Evolutionary conservation across 2,797 vertebrate species (phyloP).

Genomic region (Linurgus olivaceus): DNA sequence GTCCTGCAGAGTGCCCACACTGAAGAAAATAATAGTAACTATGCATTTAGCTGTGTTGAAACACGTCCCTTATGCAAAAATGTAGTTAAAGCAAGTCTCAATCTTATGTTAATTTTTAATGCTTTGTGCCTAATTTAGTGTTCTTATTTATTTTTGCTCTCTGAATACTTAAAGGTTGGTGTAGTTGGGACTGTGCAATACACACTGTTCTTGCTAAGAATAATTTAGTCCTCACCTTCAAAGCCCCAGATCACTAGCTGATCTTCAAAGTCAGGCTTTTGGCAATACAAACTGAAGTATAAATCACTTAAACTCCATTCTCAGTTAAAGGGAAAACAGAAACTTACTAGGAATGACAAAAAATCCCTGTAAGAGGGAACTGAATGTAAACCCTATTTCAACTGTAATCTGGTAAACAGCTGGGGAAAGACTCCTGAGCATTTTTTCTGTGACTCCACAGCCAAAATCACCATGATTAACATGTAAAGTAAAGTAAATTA

Average conservation of each 20-base stretch:
- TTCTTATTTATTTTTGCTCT: constrained; percentile 27
- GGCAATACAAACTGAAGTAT: neutral
- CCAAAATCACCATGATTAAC: constrained; percentile 24
- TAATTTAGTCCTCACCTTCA: neutral
- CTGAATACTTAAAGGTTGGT: neutral
- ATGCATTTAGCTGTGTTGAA: neutral
- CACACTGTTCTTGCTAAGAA: neutral
- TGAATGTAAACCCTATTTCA: constrained; percentile 5
- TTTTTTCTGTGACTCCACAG: constrained; percentile 14
- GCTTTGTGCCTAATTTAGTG: neutral
- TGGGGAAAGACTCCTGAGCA: neutral
- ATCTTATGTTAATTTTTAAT: constrained; percentile 11
- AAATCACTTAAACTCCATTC: constrained; percentile 13
- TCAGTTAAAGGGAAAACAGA: neutral
- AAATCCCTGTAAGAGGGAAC: neutral
- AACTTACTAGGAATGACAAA: neutral
- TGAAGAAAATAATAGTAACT: neutral
- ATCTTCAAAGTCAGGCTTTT: constrained; percentile 30
- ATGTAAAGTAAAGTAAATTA: constrained; percentile 43
- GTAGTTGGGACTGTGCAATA: neutral
- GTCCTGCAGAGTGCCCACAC: neutral
- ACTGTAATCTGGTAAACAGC: neutral
- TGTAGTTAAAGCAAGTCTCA: neutral
- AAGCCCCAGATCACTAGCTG: neutral
- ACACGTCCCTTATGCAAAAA: neutral